These are phyloP conservation scores for Phortica magna DNA, from an alignment of 2,888 invertebrate species.

Conservation along the genomic window DNA sequence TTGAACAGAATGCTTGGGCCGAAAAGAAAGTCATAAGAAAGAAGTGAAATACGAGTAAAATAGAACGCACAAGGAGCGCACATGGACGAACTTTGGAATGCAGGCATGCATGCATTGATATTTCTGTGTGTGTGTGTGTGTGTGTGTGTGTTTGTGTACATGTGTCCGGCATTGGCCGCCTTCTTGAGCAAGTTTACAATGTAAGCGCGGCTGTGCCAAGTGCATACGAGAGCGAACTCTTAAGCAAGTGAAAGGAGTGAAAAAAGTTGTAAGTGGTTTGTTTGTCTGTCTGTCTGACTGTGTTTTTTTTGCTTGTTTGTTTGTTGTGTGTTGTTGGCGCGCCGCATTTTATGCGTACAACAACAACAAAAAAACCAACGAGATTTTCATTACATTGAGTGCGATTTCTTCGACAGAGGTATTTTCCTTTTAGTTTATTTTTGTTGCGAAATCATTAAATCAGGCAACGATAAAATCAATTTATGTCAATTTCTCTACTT, in stretches of 20 bases:
- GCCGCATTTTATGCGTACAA: slow-evolving; percentile 66
- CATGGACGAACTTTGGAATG: slow-evolving; percentile 21
- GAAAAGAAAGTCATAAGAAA: slow-evolving; percentile 12
- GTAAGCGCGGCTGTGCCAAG: slow-evolving; percentile 54
- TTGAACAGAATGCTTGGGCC: not conserved
- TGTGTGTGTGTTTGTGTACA: not conserved
- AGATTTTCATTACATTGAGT: slow-evolving; percentile 72
- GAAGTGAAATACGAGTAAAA: slow-evolving; percentile 24
- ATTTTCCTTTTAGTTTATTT: not conserved
- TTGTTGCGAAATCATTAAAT: slow-evolving; percentile 63
- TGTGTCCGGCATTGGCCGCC: slow-evolving; percentile 13
- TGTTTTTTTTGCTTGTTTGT: not conserved
- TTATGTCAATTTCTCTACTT: slow-evolving; percentile 30
- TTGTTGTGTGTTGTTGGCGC: not conserved
- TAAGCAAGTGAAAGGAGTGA: slow-evolving; percentile 5
- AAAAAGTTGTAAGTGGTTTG: slow-evolving; percentile 30
- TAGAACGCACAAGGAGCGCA: slow-evolving; percentile 3
- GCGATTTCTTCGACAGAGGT: slow-evolving; percentile 6
- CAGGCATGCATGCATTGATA: not conserved
- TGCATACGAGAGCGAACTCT: not conserved
- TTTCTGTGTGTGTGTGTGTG: not conserved
- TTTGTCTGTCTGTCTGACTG: slow-evolving; percentile 12
- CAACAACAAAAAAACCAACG: slow-evolving; percentile 48
- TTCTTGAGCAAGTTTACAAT: slow-evolving; percentile 62
- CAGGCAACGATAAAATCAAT: slow-evolving; percentile 70